Evolutionary conservation across 2,888 invertebrate genomes (phyloP), one percentile per base, ranked within the genome.

Genomic region (Eudemis profundana): DNA sequence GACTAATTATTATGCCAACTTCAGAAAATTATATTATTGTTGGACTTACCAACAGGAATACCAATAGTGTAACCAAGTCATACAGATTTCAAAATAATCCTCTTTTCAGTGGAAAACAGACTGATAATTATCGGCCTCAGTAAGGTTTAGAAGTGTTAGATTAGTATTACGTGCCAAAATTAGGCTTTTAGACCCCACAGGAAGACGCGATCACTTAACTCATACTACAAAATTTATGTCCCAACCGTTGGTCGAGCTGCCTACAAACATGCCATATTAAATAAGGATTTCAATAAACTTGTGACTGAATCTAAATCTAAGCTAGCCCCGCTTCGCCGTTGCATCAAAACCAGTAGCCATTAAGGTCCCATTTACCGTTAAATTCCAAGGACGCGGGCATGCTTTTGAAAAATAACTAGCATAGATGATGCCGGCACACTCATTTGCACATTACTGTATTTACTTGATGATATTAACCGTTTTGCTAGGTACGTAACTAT

Each of bases 291-390:
- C 40, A 54, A 42, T 54, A 54, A 54, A 53, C 40, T 54, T 23
- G 40, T 42, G 40, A 42, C 40, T 54, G 27, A 40, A 42, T 27
- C 40, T 42, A 40, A 40, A 19, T 56, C 56, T 49, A 63, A 49
- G 42, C 63, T 33, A 23, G 63, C 12, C n/a, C 69, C 75, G 33
- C 33, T 0, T 33, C 69, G 73, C 71, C 76, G 82, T 84, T 81
- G 82, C 83, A 76, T 85, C 81, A 85, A 84, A 88, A 87, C 89
- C 85, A 86, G 88, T 87, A 86, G 87, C 87, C 81, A 85, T 87
- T 89, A 85, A n/a, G 81, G 79, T 81, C 79, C 78, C 78, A 77
- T 76, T 76, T 86, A 84, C 86, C 86, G 88, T 86, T 89, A 85
- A 86, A 85, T 87, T 82, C 83, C 84, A 85, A 87, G 88, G 89